Evolutionary conservation across 1,140 invertebrate genomes (phyloP).

Genomic region (Brevipalpus yothersi): DNA sequence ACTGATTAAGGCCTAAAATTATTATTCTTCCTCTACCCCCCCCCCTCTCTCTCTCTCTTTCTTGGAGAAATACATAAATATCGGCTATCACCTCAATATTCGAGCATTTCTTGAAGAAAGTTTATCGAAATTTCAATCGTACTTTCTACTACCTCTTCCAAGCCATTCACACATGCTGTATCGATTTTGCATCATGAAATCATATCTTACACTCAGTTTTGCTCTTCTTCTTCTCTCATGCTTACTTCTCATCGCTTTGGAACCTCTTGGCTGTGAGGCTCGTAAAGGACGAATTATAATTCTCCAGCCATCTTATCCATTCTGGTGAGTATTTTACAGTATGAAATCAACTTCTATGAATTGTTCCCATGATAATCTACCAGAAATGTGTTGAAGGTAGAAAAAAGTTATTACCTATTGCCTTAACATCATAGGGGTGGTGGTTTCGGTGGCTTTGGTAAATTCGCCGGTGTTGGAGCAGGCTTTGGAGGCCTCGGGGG

Average conservation of each 20-base stretch:
- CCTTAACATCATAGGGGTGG: neutral
- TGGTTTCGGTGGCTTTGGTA: neutral
- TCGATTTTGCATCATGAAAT: neutral
- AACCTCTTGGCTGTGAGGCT: neutral
- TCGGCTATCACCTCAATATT: no score
- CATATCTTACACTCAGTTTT: neutral
- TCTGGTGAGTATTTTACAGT: neutral
- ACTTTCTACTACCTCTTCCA: neutral
- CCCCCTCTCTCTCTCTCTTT: no score
- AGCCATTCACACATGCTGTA: neutral
- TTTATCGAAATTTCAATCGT: no score
- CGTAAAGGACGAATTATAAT: neutral
- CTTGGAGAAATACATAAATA: no score
- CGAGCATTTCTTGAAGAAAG: no score
- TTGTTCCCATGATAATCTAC: no score
- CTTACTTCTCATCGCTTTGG: neutral
- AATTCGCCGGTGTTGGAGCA: neutral
- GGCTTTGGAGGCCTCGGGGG: neutral
- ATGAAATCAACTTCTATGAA: no score
- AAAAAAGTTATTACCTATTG: neutral
- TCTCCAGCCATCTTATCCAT: neutral
- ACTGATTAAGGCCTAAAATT: no score
- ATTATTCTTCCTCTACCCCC: no score
- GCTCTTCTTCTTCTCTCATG: neutral
- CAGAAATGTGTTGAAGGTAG: neutral